These are phyloP conservation scores for Cheilosia variabilis DNA, from an alignment of 2,888 invertebrate genomes.

Conservation along the genomic window DNA sequence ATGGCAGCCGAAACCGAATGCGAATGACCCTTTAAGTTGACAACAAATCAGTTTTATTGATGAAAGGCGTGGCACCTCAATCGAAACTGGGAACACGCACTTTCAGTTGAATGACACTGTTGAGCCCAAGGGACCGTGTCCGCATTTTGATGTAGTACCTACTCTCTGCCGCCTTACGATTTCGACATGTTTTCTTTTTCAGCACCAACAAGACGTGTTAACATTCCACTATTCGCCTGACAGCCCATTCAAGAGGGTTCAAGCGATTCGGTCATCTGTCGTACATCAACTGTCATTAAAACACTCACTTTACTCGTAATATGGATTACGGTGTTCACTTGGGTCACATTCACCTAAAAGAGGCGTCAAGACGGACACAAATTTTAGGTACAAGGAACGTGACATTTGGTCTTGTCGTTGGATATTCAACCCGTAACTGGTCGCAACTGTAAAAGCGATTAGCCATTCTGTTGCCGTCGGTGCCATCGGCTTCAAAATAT, in stretches of 20 bases:
- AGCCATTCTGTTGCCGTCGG: conserved; percentile 51
- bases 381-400: conserved; percentile 10
- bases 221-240: conserved; percentile 31
- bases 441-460: conserved; percentile 45
- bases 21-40: conserved; percentile 54
- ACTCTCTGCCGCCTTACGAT: conserved; percentile 33
- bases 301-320: conserved; percentile 35
- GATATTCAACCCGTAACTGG: conserved; percentile 15
- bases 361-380: conserved; percentile 38
- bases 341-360: conserved; percentile 46
- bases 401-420: conserved; percentile 35
- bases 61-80: conserved; percentile 34
- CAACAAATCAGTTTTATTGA: conserved; percentile 39
- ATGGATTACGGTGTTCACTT: conserved; percentile 10
- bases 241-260: conserved; percentile 48
- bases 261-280: conserved; percentile 46
- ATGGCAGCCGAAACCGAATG: conserved; percentile 25
- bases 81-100: conserved; percentile 53
- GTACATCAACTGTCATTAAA: conserved; percentile 55
- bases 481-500: conserved; percentile 41
- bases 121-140: conserved; percentile 50
- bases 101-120: conserved; percentile 32
- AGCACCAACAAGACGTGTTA: conserved; percentile 32
- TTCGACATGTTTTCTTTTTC: conserved; percentile 21
- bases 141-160: conserved; percentile 48